A percentile compares a stretch with the other conserved stretches of the same genome.
These are phyloP conservation scores for Ylistrum balloti DNA, from an alignment of 1,140 invertebrate genomes.

Conservation along the genomic window DNA sequence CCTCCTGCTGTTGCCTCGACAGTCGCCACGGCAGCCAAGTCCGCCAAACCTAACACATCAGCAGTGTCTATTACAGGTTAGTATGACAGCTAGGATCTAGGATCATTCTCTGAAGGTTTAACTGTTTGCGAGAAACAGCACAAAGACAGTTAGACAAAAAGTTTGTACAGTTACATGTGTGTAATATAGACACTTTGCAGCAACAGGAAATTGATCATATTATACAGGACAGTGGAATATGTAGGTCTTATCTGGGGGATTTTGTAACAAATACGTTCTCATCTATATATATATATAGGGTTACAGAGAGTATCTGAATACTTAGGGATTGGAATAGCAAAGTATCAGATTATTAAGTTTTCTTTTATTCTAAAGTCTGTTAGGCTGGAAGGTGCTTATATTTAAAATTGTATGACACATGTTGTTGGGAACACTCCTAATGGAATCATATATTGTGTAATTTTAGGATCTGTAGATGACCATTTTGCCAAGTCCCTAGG, in stretches of 20 bases:
- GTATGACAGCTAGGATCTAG: not conserved
- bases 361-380: no score
- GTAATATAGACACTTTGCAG: not conserved
- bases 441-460: conserved; percentile 56
- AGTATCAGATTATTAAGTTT: no score
- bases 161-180: not conserved
- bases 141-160: not conserved
- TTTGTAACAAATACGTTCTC: not conserved
- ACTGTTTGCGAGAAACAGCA: not conserved
- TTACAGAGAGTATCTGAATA: not conserved
- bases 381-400: no score
- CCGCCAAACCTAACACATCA: conserved; percentile 47
- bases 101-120: not conserved
- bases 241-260: no score
- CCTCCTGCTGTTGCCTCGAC: conserved; percentile 55
- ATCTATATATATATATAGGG: not conserved
- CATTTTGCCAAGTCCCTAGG: conserved; percentile 81
- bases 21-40: conserved; percentile 37
- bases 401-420: no score
- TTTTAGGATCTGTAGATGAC: conserved; percentile 82
- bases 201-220: not conserved
- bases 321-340: not conserved
- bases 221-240: not conserved
- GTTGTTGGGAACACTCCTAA: no score
- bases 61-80: conserved; percentile 12